phyloP scores from a whole-genome alignment of 2,797 vertebrate genomes.

The Fistularia tabacaria region DNA sequence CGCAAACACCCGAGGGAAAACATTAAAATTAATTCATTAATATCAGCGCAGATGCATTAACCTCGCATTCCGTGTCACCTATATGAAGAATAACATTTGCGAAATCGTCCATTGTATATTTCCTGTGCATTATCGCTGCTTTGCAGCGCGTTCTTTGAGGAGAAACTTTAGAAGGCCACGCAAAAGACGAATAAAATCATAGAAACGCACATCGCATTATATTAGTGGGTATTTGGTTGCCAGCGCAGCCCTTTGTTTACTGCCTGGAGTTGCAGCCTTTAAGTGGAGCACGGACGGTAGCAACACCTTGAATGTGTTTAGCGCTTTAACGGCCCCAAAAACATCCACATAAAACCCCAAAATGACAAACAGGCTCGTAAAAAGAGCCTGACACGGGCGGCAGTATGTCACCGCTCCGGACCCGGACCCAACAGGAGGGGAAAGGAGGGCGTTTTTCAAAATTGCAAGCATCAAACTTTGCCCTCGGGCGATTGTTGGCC shows the following conservation, averaged over 20 bases:
- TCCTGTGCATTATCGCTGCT: too few relatives aligned
- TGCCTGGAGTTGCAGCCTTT: too few relatives aligned
- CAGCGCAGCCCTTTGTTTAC: too few relatives aligned
- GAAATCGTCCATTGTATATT: too few relatives aligned
- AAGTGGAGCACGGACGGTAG: too few relatives aligned
- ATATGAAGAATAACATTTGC: background rate
- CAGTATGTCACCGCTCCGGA: conserved; percentile 53
- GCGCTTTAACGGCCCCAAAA: conserved; percentile 51
- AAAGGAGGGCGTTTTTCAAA: conserved; percentile 59
- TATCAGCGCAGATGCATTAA: too few relatives aligned
- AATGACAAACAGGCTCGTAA: conserved; percentile 57
- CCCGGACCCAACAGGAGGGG: conserved; percentile 53
- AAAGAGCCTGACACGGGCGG: conserved; percentile 30
- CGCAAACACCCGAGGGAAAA: background rate
- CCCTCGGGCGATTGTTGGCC: conserved; percentile 50
- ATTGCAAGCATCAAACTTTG: conserved; percentile 46
- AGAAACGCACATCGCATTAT: too few relatives aligned
- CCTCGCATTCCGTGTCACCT: too few relatives aligned
- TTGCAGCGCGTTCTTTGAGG: too few relatives aligned
- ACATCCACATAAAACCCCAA: conserved; percentile 70
- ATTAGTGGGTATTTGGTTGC: too few relatives aligned
- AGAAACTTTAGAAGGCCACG: too few relatives aligned
- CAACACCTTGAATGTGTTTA: conserved; percentile 61
- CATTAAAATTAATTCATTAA: conserved; percentile 3
- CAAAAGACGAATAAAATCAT: too few relatives aligned